Evolutionary conservation across 92 coral and sea anemone species (phyloP).

Genomic region (Micromussa lordhowensis): DNA sequence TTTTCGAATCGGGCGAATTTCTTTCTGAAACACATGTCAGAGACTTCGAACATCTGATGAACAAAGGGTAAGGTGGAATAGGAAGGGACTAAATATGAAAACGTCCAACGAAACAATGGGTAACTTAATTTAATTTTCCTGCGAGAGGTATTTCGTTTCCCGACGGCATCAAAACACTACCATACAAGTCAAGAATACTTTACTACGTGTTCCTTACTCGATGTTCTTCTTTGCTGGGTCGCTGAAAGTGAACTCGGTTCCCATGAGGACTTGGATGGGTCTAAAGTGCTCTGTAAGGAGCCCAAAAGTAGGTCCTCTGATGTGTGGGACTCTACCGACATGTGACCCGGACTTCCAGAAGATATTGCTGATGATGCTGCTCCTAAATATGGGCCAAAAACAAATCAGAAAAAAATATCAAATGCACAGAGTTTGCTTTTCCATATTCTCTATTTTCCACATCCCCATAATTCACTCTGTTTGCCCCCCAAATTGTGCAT

Average conservation of each 20-base stretch:
- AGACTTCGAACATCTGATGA: too few species aligned
- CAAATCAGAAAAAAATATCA: not conserved
- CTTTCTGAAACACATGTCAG: too few species aligned
- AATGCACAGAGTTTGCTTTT: not conserved
- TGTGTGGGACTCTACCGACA: conserved; percentile 48
- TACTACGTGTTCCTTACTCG: conserved; percentile 58
- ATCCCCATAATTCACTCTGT: too few species aligned
- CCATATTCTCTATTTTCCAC: too few species aligned
- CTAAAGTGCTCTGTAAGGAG: conserved; percentile 76
- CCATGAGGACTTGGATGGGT: conserved; percentile 60
- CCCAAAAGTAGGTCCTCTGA: conserved; percentile 80
- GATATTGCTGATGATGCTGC: conserved; percentile 13
- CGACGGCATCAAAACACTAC: not conserved
- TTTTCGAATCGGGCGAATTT: too few species aligned
- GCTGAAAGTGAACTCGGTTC: conserved; percentile 33
- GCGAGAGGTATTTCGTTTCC: not conserved
- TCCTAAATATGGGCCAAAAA: not conserved
- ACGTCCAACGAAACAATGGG: too few species aligned
- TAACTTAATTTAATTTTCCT: too few species aligned
- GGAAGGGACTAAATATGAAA: too few species aligned
- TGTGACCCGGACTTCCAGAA: conserved; percentile 38
- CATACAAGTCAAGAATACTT: not conserved
- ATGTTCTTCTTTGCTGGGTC: conserved; percentile 53
- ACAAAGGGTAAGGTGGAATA: too few species aligned
- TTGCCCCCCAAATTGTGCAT: too few species aligned